Conservation (phyloP, 2,797 vertebrate species). For the Microhierax caerulescens region DNA sequence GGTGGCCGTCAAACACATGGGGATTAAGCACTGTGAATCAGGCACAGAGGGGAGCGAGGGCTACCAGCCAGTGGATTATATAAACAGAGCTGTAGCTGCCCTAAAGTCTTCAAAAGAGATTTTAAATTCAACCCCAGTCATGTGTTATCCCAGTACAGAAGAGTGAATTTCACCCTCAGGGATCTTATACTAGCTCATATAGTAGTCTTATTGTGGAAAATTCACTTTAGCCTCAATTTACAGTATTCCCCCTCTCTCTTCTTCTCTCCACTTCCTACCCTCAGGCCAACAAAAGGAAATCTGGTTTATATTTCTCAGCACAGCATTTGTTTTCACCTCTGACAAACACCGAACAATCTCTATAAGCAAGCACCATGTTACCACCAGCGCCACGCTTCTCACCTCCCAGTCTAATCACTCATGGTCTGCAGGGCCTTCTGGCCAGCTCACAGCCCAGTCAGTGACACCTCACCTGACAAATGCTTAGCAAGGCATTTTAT, state of each 20-base stretch:
- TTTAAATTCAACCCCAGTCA: neutral
- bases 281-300: conserved; percentile 38
- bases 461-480: neutral
- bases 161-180: conserved; percentile 52
- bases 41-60: neutral
- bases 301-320: conserved; percentile 64
- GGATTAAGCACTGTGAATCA: neutral
- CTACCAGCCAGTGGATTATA: neutral
- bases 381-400: conserved; percentile 3
- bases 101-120: conserved; percentile 1
- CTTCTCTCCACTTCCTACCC: conserved; percentile 14
- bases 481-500: neutral
- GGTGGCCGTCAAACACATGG: neutral
- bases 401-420: neutral
- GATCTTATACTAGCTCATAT: neutral
- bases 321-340: conserved; percentile 52
- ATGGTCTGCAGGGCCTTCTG: neutral
- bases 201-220: conserved; percentile 41
- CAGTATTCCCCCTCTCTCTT: conserved; percentile 8
- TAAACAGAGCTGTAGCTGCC: neutral
- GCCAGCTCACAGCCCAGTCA: conserved; percentile 4
- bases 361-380: neutral
- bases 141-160: neutral
- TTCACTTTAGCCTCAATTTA: conserved; percentile 23
- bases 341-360: conserved; percentile 11